phyloP scores from a whole-genome alignment of 2,888 invertebrate species.

The Tetanocera ferruginea region DNA sequence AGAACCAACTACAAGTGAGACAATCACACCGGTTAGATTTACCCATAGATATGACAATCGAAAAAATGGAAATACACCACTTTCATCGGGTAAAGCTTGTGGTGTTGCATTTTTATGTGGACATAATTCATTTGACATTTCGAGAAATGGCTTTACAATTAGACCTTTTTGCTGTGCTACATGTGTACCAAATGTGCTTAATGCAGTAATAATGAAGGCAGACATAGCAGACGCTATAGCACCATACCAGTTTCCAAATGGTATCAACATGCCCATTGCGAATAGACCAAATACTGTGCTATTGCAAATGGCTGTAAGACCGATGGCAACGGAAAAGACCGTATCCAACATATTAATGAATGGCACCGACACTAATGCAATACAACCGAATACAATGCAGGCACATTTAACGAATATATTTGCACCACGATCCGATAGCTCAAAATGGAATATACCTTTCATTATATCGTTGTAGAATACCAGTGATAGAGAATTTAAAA shows the following conservation, averaged over 20 bases:
- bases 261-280: constrained; percentile 83
- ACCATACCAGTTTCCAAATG: constrained; percentile 82
- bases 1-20: constrained; percentile 79
- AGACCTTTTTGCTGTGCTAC: constrained; percentile 74
- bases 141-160: constrained; percentile 73
- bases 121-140: constrained; percentile 71
- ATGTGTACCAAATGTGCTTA: constrained; percentile 78
- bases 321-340: constrained; percentile 80
- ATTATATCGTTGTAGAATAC: constrained; percentile 87
- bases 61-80: constrained; percentile 78
- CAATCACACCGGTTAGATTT: constrained; percentile 78
- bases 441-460: constrained; percentile 76
- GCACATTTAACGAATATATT: constrained; percentile 76
- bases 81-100: constrained; percentile 65
- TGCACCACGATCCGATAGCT: constrained; percentile 74
- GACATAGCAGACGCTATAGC: constrained; percentile 74
- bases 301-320: constrained; percentile 83
- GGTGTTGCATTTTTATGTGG: constrained; percentile 50
- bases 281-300: constrained; percentile 87
- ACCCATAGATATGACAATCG: constrained; percentile 86
- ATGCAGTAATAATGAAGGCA: constrained; percentile 74
- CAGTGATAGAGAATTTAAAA: constrained; percentile 87
- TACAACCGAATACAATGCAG: constrained; percentile 75
- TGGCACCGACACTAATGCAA: constrained; percentile 76
- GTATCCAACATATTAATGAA: constrained; percentile 83